Percentiles rank a stretch among this genome's conserved stretches.
phyloP scores from a whole-genome alignment of 2,797 vertebrate species.

The Sebastes kiyomatsui region DNA sequence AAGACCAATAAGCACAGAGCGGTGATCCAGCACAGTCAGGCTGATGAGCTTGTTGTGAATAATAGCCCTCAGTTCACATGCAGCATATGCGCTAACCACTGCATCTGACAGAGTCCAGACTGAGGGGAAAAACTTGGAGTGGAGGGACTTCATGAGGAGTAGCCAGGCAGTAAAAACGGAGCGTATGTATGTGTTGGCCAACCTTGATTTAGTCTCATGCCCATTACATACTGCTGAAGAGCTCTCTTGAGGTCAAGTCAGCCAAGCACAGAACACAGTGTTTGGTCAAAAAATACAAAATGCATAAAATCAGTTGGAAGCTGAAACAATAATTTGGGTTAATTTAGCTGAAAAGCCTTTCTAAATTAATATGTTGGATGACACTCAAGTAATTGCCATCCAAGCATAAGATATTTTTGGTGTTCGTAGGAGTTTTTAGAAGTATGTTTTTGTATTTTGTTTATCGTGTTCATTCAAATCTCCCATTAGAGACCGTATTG shows the following conservation, averaged over 20 bases:
- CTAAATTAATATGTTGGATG: conserved; percentile 60
- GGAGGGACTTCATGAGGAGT: conserved; percentile 34
- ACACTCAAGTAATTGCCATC: conserved; percentile 51
- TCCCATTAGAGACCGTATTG: conserved; percentile 10
- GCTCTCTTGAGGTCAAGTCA: conserved; percentile 58
- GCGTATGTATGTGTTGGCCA: conserved; percentile 66
- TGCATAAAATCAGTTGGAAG: conserved; percentile 66
- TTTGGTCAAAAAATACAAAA: conserved; percentile 73
- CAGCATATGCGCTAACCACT: conserved; percentile 40
- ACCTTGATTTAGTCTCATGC: conserved; percentile 36
- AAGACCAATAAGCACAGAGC: conserved; percentile 38
- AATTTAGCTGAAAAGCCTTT: conserved; percentile 51
- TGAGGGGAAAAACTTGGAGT: conserved; percentile 40
- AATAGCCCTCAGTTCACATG: conserved; percentile 33
- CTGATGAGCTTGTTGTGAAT: conserved; percentile 55
- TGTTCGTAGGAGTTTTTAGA: neutral
- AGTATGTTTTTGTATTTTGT: conserved; percentile 42
- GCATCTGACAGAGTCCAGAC: conserved; percentile 62
- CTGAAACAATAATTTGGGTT: conserved; percentile 66
- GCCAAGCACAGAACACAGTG: conserved; percentile 47
- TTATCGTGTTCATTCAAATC: conserved; percentile 43
- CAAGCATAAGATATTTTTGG: conserved; percentile 63
- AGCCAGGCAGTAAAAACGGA: conserved; percentile 61
- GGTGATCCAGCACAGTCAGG: conserved; percentile 38
- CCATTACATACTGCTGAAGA: conserved; percentile 42